phyloP scores from a whole-genome alignment of 2,797 vertebrate genomes.

The Centroberyx gerrardi region DNA sequence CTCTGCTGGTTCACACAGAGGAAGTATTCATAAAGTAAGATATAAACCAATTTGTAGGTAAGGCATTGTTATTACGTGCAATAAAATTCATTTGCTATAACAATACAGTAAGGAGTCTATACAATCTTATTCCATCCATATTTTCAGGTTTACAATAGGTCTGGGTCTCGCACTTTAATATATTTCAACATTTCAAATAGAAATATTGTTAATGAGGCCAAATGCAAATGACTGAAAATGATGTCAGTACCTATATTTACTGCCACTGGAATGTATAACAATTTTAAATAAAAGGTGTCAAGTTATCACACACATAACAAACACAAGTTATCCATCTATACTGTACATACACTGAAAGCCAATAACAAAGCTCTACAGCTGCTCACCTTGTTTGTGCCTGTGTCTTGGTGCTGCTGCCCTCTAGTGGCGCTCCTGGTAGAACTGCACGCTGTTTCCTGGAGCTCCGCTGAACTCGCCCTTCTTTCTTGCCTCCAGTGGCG shows the following conservation, averaged over 20 bases:
- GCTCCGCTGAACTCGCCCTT: background rate
- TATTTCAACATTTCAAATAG: background rate
- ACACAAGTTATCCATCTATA: background rate
- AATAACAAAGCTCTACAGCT: background rate
- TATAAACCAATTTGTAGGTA: background rate
- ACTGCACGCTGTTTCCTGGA: slow-evolving; percentile 44
- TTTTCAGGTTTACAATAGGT: too few relatives aligned
- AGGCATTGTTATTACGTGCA: background rate
- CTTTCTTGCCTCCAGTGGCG: slow-evolving; percentile 30
- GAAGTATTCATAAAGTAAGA: background rate
- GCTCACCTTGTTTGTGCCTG: slow-evolving; percentile 54
- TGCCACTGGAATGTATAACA: background rate
- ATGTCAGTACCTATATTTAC: background rate
- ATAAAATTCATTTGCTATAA: background rate
- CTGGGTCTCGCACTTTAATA: background rate
- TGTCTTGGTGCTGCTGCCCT: slow-evolving; percentile 69
- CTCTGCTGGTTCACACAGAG: slow-evolving; percentile 45
- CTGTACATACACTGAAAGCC: background rate
- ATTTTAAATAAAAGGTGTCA: background rate
- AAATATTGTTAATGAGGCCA: background rate
- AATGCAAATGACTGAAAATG: background rate
- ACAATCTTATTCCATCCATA: background rate
- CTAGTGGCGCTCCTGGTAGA: slow-evolving; percentile 56
- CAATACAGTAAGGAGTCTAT: background rate
- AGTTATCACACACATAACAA: background rate